These are phyloP conservation scores for Chloroceryle inda DNA, from an alignment of 2,797 vertebrate genomes.

Conservation along the genomic window DNA sequence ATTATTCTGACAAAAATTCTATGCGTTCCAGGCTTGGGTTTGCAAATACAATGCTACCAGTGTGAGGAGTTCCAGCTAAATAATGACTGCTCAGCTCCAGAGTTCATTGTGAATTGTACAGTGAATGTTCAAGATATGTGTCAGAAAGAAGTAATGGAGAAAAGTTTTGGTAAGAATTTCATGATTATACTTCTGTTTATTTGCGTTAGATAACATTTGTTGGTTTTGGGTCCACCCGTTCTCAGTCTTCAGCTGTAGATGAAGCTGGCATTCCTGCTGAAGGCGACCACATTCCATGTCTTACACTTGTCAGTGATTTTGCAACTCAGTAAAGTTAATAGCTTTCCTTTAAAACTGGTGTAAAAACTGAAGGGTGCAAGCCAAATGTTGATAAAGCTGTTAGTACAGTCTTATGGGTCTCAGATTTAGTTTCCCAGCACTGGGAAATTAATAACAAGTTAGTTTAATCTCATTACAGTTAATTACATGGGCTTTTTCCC, in stretches of 20 bases:
- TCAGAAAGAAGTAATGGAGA: slow-evolving; percentile 97
- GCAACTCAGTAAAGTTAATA: not conserved
- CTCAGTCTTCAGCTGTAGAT: not conserved
- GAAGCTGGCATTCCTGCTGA: not conserved
- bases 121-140: slow-evolving; percentile 98
- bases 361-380: not conserved
- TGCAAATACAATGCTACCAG: slow-evolving; percentile 99
- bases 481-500: slow-evolving; percentile 77
- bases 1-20: not conserved
- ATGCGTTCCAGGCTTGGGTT: slow-evolving; percentile 81
- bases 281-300: not conserved
- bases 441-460: slow-evolving; percentile 75
- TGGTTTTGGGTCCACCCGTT: not conserved
- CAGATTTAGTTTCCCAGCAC: slow-evolving; percentile 54
- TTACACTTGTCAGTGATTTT: not conserved
- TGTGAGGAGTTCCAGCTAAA: slow-evolving; percentile 95
- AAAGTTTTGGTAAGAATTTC: slow-evolving; percentile 88
- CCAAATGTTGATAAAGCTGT: slow-evolving; percentile 30
- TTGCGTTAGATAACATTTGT: not conserved
- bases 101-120: slow-evolving; percentile 97
- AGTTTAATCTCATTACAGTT: slow-evolving; percentile 81
- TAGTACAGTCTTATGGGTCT: slow-evolving; percentile 48
- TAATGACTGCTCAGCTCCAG: slow-evolving; percentile 93
- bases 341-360: slow-evolving; percentile 25
- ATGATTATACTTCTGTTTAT: not conserved